phyloP scores from a whole-genome alignment of 2,113 vertebrate species.

The Choloepus hoffmanni region DNA sequence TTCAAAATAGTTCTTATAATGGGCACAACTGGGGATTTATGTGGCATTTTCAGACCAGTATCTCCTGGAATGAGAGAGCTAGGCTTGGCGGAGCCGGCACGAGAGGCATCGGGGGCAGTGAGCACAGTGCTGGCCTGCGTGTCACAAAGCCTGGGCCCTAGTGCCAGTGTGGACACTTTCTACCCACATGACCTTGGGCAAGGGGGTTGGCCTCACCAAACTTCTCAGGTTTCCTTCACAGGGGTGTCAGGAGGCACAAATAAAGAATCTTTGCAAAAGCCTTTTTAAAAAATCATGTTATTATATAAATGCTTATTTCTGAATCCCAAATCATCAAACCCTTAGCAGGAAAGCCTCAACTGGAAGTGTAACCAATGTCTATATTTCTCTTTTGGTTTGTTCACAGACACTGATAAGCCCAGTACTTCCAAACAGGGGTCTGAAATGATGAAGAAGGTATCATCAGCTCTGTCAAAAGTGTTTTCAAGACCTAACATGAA shows the following conservation, averaged over 20 bases:
- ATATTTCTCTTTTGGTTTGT: conserved; percentile 22
- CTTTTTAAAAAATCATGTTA: conserved; percentile 16
- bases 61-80: not conserved
- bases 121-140: not conserved
- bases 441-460: conserved; percentile 12
- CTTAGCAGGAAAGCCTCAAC: not conserved
- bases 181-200: not conserved
- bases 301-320: conserved; percentile 39
- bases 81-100: not conserved
- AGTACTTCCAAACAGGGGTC: not conserved
- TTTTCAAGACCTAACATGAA: not conserved
- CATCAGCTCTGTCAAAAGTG: not conserved
- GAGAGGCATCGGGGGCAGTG: not conserved
- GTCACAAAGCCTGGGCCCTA: not conserved
- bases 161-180: not conserved
- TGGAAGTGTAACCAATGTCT: not conserved
- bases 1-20: conserved; percentile 70
- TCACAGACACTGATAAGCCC: conserved; percentile 26
- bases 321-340: not conserved
- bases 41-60: not conserved
- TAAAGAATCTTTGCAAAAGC: not conserved
- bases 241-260: not conserved
- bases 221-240: not conserved
- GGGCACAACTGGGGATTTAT: conserved; percentile 7
- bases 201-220: not conserved